A percentile compares a stretch with the other conserved stretches of the same genome.
Conservation (phyloP, 2,797 vertebrate genomes). For the Onychomys arenicola region DNA sequence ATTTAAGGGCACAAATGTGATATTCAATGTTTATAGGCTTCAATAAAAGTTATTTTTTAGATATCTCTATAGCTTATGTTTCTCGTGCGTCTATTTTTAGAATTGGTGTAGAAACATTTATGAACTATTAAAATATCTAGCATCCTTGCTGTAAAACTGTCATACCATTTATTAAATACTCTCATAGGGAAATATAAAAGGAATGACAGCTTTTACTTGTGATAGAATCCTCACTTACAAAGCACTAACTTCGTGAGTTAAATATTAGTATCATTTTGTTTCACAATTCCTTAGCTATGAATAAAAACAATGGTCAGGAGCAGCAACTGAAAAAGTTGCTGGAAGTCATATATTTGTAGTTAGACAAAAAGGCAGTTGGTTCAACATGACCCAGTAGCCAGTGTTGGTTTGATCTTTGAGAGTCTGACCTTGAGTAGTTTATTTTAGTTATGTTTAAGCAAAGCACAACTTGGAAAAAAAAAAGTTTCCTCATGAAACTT, state of each 20-base stretch:
- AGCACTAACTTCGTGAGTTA: neutral
- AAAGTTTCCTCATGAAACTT: neutral
- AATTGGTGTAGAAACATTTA: neutral
- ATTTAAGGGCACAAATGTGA: neutral
- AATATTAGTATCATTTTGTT: neutral
- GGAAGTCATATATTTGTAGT: neutral
- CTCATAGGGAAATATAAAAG: neutral
- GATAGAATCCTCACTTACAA: neutral
- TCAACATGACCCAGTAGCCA: neutral
- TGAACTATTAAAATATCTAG: neutral
- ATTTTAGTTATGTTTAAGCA: neutral
- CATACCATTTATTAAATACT: neutral
- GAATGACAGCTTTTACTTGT: slow-evolving; percentile 4
- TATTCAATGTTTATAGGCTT: neutral
- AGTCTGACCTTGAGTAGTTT: neutral
- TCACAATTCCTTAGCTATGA: neutral
- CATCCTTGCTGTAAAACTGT: neutral
- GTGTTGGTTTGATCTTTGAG: neutral
- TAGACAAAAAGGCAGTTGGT: neutral
- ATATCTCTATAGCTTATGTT: neutral
- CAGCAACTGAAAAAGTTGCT: neutral
- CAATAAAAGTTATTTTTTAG: neutral
- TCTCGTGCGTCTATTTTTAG: neutral
- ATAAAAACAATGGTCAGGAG: neutral
- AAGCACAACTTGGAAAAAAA: neutral